Evolutionary conservation across 2,797 vertebrate genomes (phyloP).

Genomic region (Selene dorsalis): DNA sequence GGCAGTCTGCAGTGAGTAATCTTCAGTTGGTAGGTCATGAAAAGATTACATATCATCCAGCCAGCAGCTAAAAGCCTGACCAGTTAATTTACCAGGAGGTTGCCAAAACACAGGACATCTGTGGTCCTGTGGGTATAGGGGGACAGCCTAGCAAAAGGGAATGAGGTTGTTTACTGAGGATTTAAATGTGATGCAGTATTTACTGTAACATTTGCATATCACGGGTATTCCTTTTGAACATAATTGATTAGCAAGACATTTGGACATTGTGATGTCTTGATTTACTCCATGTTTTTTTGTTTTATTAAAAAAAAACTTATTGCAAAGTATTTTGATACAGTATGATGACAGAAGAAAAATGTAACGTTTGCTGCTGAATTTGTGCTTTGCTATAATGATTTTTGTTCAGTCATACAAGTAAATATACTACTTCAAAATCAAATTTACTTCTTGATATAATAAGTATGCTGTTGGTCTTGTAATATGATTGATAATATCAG

Average conservation of each 20-base stretch:
- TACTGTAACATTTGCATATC: neutral
- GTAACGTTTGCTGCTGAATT: neutral
- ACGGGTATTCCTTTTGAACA: neutral
- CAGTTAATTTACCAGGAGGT: constrained; percentile 49
- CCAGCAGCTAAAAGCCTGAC: constrained; percentile 49
- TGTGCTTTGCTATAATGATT: neutral
- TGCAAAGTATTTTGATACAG: neutral
- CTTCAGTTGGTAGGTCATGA: constrained; percentile 50
- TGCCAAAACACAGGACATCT: constrained; percentile 47
- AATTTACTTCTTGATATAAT: no score
- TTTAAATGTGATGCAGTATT: constrained; percentile 13
- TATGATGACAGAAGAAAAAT: neutral
- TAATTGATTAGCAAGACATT: neutral
- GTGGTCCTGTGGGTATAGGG: constrained; percentile 25
- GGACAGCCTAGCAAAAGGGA: neutral
- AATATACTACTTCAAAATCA: no score
- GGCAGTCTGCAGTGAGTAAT: constrained; percentile 45
- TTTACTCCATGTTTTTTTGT: neutral
- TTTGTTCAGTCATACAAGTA: neutral
- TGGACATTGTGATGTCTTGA: neutral
- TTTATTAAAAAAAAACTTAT: neutral
- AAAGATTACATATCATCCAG: constrained; percentile 50
- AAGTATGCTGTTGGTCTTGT: no score
- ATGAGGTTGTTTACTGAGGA: neutral
- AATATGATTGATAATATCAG: no score